Evolutionary conservation across 2,888 invertebrate genomes (phyloP).

Genomic region (Morinoia aosen): DNA sequence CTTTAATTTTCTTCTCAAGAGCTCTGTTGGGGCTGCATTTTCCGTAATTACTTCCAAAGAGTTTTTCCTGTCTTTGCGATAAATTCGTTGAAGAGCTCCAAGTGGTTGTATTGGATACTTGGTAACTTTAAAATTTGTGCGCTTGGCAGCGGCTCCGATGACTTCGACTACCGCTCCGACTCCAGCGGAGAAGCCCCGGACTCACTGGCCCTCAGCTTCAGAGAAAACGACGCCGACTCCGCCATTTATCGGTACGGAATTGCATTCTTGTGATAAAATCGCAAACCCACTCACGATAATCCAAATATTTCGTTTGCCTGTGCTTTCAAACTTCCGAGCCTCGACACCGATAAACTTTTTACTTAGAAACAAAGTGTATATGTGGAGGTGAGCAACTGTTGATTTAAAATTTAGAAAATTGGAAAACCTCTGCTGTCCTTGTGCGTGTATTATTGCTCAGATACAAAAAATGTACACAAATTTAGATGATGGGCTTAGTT

Average conservation of each 20-base stretch:
- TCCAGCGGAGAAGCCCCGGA: not conserved
- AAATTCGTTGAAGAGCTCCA: no score
- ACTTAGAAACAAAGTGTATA: not conserved
- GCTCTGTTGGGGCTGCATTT: no score
- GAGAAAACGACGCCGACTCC: not conserved
- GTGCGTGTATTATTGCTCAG: not conserved
- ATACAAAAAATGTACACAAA: not conserved
- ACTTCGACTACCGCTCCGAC: not conserved
- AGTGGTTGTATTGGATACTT: not conserved
- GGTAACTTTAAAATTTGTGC: not conserved
- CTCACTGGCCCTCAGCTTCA: not conserved
- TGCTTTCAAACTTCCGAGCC: not conserved
- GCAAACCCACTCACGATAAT: not conserved
- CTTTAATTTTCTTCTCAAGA: no score
- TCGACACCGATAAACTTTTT: not conserved
- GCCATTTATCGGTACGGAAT: not conserved
- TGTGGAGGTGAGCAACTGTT: not conserved
- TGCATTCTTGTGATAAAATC: not conserved
- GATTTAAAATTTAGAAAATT: not conserved
- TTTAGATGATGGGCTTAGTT: not conserved
- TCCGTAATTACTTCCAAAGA: no score
- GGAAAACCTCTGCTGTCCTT: not conserved
- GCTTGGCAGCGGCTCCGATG: not conserved
- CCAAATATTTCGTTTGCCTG: not conserved
- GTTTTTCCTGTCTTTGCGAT: no score